Evolutionary conservation across 2,113 vertebrate genomes (phyloP), one percentile per base, ranked within the genome.

Genomic region (Podilymbus podiceps): DNA sequence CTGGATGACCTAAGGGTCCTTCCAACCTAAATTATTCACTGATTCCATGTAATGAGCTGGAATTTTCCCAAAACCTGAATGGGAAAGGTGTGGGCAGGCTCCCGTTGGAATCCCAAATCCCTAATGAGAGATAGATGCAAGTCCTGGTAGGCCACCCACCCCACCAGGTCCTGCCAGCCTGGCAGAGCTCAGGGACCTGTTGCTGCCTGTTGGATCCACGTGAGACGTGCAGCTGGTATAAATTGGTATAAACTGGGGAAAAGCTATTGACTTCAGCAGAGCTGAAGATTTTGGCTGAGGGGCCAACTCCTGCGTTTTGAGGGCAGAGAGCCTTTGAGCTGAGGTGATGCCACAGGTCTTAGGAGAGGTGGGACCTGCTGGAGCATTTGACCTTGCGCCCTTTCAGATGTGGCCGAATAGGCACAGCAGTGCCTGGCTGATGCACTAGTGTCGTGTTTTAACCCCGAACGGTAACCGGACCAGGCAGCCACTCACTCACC

Each of bases 61-160:
- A 87, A 12, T 85, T 6, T 7, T 58, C 80, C 83, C 89, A 85
- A 59, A 56, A 50, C 11, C 28, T 33, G 72, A 50, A 62, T 74
- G 91, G 60, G 89, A 96, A 92, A 94, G 49, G 84, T 93, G 93
- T 90, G 63, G 89, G 87, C 87, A 88, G 80, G 59, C 49, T 85
- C 40, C 59, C 72, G 46, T 5, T 87, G 93, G 87, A 91, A 89
- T 87, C 76, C 67, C 60, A 64, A 52, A 73, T 67, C 55, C 21
- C 15, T 78, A 28, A 69, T 44, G 68, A 94, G 80, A 72, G 35
- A 53, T 67, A 10, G 14, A 12, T 31, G 31, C 38, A 46, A n/a
- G 73, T 56, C 42, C 60, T 23, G 38, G 38, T 18, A 21, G 59
- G 80, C 86, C 63, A 76, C 89, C 88, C 87, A 76, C 25, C 68